Evolutionary conservation across 2,113 vertebrate species (phyloP).

Genomic region (Edolisoma coerulescens): DNA sequence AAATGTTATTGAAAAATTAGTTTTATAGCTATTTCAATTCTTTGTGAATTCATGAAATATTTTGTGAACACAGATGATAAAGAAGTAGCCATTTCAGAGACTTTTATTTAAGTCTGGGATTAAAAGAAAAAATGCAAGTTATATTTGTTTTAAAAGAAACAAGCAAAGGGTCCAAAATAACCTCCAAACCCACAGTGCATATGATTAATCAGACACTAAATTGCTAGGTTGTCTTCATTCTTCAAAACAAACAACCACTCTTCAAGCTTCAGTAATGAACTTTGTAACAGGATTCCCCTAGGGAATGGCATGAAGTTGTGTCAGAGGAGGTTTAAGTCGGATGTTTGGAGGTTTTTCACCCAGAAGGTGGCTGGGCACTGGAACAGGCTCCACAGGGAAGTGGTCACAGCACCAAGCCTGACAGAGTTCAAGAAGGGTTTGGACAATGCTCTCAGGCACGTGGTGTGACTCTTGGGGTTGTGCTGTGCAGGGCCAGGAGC

Average conservation of each 20-base stretch:
- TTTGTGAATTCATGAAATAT: neutral
- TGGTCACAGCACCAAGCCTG: neutral
- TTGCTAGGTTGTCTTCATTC: neutral
- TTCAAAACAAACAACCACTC: neutral
- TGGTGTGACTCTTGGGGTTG: neutral
- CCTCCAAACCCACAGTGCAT: neutral
- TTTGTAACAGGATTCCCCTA: neutral
- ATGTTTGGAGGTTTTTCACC: neutral
- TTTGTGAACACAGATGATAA: neutral
- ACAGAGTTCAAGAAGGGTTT: rapidly evolving
- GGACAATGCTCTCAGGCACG: neutral
- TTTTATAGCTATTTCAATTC: neutral
- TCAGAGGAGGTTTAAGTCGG: neutral
- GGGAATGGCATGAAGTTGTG: neutral
- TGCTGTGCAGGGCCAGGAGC: neutral
- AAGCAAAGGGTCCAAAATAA: neutral
- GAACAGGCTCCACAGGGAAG: neutral
- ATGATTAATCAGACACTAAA: neutral
- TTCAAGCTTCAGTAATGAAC: neutral
- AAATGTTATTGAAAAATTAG: neutral
- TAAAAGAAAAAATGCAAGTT: neutral
- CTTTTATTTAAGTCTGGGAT: neutral
- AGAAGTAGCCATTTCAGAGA: neutral
- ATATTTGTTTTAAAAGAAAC: neutral
- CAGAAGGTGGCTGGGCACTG: rapidly evolving